These are phyloP conservation scores for Dromiciops gliroides DNA, from an alignment of 2,113 vertebrate species.

Conservation along the genomic window DNA sequence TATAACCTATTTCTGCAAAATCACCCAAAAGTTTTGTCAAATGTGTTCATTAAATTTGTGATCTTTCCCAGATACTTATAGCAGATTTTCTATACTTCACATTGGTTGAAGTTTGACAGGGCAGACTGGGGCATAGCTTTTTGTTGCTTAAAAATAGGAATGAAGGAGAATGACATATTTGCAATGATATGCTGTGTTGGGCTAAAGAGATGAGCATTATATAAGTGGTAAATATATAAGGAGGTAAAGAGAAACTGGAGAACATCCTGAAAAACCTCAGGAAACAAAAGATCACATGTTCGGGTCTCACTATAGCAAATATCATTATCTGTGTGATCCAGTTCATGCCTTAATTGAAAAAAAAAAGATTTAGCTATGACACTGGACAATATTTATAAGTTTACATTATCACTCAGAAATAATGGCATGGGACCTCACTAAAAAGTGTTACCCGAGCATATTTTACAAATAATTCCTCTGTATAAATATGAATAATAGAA, in stretches of 20 bases:
- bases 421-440: not conserved
- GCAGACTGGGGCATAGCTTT: fast-evolving
- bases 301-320: not conserved
- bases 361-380: not conserved
- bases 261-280: too few relatives aligned
- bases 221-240: not conserved
- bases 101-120: not conserved
- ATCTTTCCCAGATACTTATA: not conserved
- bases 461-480: not conserved
- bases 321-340: too few relatives aligned
- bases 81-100: fast-evolving
- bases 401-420: not conserved
- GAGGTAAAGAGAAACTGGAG: fast-evolving
- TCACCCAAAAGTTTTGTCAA: not conserved
- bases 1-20: fast-evolving
- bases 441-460: fast-evolving
- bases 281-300: not conserved
- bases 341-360: not conserved
- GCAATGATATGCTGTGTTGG: not conserved
- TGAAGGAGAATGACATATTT: fast-evolving
- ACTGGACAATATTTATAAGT: not conserved
- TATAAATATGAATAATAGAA: not conserved
- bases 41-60: fast-evolving
- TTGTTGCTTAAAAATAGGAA: fast-evolving
- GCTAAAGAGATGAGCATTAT: fast-evolving